These are phyloP conservation scores for Scolanthus callimorphus DNA, from an alignment of 92 coral and sea anemone genomes.

Conservation along the genomic window DNA sequence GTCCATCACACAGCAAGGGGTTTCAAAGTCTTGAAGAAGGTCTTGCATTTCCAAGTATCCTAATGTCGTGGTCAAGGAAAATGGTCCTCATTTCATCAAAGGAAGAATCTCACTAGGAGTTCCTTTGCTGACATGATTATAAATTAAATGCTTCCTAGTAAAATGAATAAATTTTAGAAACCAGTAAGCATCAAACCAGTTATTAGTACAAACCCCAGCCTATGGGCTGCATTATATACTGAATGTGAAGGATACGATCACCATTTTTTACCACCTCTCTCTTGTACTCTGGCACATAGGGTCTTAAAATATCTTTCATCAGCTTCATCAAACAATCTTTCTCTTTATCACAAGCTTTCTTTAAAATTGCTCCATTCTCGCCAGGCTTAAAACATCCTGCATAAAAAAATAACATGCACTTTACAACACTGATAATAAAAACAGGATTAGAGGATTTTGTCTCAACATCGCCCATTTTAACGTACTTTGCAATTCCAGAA, in stretches of 20 bases:
- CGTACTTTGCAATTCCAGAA: no score
- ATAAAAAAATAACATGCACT: not conserved
- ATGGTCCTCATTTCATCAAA: no score
- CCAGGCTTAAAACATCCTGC: conserved; percentile 96
- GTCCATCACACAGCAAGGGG: conserved; percentile 93
- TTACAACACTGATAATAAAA: not conserved
- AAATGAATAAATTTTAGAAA: no score
- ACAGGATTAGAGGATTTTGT: not conserved
- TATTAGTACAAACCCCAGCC: no score
- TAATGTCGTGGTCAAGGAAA: conserved; percentile 33
- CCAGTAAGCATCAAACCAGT: no score
- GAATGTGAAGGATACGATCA: conserved; percentile 98
- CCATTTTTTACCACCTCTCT: conserved; percentile 72
- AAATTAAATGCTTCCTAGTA: no score
- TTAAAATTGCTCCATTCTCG: conserved; percentile 87
- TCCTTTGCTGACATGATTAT: no score
- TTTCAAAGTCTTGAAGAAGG: conserved; percentile 83
- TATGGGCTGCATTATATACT: no score
- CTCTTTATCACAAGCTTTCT: conserved; percentile 82
- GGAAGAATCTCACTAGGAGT: no score
- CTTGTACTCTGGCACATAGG: conserved; percentile 90
- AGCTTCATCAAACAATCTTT: conserved; percentile 70
- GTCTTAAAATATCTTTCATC: conserved; percentile 93
- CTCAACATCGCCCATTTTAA: no score
- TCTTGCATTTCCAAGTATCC: conserved; percentile 96